phyloP scores from a whole-genome alignment of 1,140 invertebrate genomes.

The Anagrus nilaparvatae region DNA sequence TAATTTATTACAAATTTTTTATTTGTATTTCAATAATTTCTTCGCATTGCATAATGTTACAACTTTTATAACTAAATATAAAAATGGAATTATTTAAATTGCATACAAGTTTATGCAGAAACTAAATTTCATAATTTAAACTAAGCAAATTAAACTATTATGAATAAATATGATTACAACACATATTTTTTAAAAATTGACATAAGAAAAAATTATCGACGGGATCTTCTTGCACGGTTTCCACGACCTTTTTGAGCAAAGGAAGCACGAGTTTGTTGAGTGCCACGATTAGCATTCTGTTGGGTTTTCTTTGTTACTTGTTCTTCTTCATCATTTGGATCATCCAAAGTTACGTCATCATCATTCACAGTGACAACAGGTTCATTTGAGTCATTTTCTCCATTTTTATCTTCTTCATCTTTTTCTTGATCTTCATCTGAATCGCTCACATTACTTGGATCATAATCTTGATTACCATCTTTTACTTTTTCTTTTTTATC shows the following conservation, averaged over 20 bases:
- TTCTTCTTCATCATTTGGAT: conserved; percentile 23
- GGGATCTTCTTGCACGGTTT: conserved; percentile 34
- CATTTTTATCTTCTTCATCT: conserved; percentile 23
- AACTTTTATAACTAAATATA: no score
- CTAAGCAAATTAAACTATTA: no score
- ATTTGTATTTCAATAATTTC: no score
- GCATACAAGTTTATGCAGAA: no score
- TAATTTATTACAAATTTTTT: no score
- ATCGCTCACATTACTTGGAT: conserved; percentile 8
- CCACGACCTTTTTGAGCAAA: conserved; percentile 27
- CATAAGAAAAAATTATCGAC: conserved; percentile 27
- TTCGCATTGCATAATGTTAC: no score
- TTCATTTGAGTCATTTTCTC: conserved; percentile 8
- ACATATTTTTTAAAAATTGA: conserved; percentile 9
- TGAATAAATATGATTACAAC: no score
- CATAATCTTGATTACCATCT: conserved; percentile 23
- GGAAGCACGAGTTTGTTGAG: conserved; percentile 3
- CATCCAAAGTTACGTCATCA: conserved; percentile 12
- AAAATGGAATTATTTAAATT: no score
- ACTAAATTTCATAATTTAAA: no score
- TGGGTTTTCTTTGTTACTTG: conserved; percentile 17
- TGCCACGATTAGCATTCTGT: conserved; percentile 6
- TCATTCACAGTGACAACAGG: conserved; percentile 1
- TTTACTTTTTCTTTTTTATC: conserved; percentile 32
- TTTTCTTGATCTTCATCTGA: conserved; percentile 16